Base-by-base conservation (phyloP, 2,888 invertebrate genomes). In the Eilema caniola region DNA sequence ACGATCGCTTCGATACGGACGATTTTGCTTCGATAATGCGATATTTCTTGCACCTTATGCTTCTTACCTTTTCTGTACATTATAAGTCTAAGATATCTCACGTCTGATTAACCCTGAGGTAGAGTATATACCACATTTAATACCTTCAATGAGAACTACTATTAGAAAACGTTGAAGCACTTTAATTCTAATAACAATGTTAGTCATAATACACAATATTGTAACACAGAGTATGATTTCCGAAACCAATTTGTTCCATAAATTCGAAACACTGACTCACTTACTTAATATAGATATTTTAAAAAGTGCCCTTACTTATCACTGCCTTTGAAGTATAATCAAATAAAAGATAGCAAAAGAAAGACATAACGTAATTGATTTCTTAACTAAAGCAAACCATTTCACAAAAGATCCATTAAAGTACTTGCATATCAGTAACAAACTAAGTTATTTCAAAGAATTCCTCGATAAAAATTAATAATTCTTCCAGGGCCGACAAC, bases 401-500 rank as follows among this genome's bases (percentile, higher is more conserved):
- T 47, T 47, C 47, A 47, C 5, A 47, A 47, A 47, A 20, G 7
- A 20, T 7, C 20, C 7, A 47, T 47, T 47, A 20, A 47, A 16
- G 3, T 20, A 7, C 7, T 47, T 47, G 5, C 47, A 41, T 47
- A 47, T 47, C 47, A 47, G 7, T 20, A 47, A 47, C 7, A 47
- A 1, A 12, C 37, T n/a, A 16, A 41, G 47, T 47, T 16, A 47
- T 47, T 53, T 53, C 20, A 20, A 53, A 53, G 10, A 53, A 41
- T 10, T 8, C 3, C 53, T 53, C n/a, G 53, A 53, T 10, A 53
- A 53, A 10, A 53, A 10, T n/a, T 20, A 16, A 16, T 14, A 53
- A n/a, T 3, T 8, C 10, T 31, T 14, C 8, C 64, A 14, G 5
- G 14, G 31, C 67, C 68, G 56, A 66, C 57, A 69, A 71, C 37